A percentile compares a stretch with the other conserved stretches of the same genome.
Conservation (phyloP, 2,797 vertebrate genomes). For the Pantherophis vulpinus region DNA sequence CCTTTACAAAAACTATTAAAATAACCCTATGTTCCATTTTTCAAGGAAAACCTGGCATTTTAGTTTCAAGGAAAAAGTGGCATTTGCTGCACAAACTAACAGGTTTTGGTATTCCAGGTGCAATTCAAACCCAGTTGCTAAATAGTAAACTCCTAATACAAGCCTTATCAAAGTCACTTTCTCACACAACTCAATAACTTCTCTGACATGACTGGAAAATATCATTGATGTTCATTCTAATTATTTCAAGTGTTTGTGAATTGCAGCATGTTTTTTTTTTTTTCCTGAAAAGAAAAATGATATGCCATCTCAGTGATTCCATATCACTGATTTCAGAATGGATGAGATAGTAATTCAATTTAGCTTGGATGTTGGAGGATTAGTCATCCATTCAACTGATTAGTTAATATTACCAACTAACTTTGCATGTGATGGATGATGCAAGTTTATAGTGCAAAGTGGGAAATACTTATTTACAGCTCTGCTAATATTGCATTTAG, state of each 20-base stretch:
- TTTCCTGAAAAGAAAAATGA: background rate
- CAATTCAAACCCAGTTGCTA: background rate
- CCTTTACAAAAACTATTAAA: background rate
- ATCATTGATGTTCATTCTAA: background rate
- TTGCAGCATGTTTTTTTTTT: background rate
- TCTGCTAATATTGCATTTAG: conserved; percentile 50
- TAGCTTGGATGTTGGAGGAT: conserved; percentile 30
- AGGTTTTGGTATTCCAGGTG: background rate
- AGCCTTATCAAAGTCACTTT: background rate
- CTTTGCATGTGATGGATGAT: conserved; percentile 41
- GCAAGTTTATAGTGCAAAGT: conserved; percentile 17
- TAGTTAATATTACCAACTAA: conserved; percentile 57
- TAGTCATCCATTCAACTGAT: conserved; percentile 58
- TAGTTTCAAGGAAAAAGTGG: background rate
- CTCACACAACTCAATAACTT: background rate
- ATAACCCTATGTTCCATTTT: background rate
- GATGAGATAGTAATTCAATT: conserved; percentile 1
- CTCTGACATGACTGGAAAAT: background rate
- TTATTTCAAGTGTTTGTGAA: background rate
- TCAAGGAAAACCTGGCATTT: background rate
- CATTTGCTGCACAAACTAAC: background rate
- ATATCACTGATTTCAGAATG: conserved; percentile 13
- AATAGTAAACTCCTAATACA: background rate
- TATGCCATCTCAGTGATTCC: background rate
- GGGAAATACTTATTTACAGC: conserved; percentile 39